Base-by-base conservation (phyloP, 1,140 invertebrate genomes). In the Ostrea denselamellosa region DNA sequence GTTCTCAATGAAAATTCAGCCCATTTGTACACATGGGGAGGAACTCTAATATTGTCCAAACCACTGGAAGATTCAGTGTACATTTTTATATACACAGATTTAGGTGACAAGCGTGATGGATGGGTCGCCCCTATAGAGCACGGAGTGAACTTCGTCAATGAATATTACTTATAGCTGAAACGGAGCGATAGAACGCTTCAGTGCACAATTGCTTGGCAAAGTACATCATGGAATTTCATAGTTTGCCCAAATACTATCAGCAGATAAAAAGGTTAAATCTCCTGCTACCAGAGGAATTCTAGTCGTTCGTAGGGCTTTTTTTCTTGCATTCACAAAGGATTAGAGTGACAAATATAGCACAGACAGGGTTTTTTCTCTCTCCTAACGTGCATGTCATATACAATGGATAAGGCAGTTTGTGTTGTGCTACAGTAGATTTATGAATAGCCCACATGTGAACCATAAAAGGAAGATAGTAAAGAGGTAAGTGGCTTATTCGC, bases 31-130 rank as follows among this genome's bases (percentile, higher is more conserved):
- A 77, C 25, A 77, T 77, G 68, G 68, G 25, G n/a, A 62, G 68
- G 68, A 17, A 77, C 68, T 34, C 28, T 25, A 14, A 77, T 77
- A 28, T 25, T 77, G 68, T 25, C 25, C 68, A 25, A 77, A 77
- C 25, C 28, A n/a, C 56, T 62, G 56, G 34, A 62, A 62, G 68
- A 34, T 44, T 44, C 5, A 77, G 68, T 77, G 25, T 77, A 77
- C 68, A 77, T 77, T 77, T 77, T 77, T 77, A 77, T 77, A 77
- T 77, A 77, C 68, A 77, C 68, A 77, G 68, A 77, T 77, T 77
- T 34, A 25, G 68, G 22, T 77, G 68, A 77, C 68, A 77, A 34
- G 68, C 68, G 2, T 77, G 68, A 77, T 77, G 68, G 68, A 77
- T 77, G 68, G 68, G 68, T 77, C 68, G 68, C 68, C 68, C 56